Percentiles rank a stretch among this genome's conserved stretches.
These are phyloP conservation scores for Falco rusticolus DNA, from an alignment of 2,797 vertebrate species.

Conservation along the genomic window DNA sequence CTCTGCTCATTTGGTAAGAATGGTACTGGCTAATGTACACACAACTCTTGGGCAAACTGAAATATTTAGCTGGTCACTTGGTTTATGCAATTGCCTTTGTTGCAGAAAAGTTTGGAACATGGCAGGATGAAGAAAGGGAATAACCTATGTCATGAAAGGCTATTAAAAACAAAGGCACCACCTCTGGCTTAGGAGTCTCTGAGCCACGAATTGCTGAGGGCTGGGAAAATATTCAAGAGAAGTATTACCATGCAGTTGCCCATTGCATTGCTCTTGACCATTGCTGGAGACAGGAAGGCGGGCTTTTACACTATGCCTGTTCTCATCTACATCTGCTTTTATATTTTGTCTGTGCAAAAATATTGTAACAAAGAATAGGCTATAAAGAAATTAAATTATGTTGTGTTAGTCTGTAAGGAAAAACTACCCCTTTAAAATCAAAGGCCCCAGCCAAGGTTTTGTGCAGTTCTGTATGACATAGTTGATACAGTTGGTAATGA, in stretches of 20 bases:
- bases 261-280: neutral
- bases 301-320: neutral
- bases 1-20: neutral
- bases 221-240: neutral
- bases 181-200: neutral
- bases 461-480: neutral
- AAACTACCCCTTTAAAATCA: neutral
- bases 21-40: neutral
- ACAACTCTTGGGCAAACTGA: neutral
- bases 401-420: neutral
- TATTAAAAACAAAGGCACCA: neutral
- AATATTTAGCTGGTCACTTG: neutral
- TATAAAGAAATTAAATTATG: neutral
- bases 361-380: neutral
- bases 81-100: neutral
- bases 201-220: neutral
- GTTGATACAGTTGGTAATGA: neutral
- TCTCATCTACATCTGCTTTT: neutral
- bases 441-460: neutral
- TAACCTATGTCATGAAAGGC: neutral
- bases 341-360: neutral
- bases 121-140: neutral
- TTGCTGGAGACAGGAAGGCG: neutral
- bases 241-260: neutral
- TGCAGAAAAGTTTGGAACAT: neutral